These are phyloP conservation scores for Hippocampus kuda DNA, from an alignment of 2,797 vertebrate genomes.

Conservation along the genomic window DNA sequence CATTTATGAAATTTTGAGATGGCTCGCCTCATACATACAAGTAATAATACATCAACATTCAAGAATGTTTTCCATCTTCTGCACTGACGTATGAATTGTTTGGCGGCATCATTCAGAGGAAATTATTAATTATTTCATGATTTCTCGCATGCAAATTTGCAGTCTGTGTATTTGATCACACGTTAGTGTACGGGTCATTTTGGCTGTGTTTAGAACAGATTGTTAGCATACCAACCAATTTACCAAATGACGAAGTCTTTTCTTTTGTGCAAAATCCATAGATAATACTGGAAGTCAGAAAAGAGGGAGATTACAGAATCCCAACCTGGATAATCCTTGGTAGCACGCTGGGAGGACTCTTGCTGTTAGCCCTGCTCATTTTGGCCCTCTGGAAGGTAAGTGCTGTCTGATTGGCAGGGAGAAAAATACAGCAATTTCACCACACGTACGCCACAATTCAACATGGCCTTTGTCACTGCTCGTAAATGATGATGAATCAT, in stretches of 20 bases:
- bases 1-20: not conserved
- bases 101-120: not conserved
- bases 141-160: not conserved
- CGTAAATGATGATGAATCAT: not conserved
- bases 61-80: not conserved
- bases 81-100: not conserved
- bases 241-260: not conserved
- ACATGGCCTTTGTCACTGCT: not conserved
- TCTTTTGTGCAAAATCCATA: constrained; percentile 31
- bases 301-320: constrained; percentile 81
- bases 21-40: not conserved
- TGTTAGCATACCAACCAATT: not conserved
- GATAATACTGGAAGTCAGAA: constrained; percentile 86
- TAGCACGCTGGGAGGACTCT: constrained; percentile 86
- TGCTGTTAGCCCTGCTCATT: constrained; percentile 84
- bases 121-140: not conserved
- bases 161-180: not conserved
- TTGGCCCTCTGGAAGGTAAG: constrained; percentile 93
- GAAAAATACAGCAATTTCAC: not conserved
- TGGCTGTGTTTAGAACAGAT: not conserved
- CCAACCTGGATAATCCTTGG: constrained; percentile 91
- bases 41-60: not conserved
- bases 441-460: not conserved
- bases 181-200: not conserved
- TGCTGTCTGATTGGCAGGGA: too few species aligned